Conservation (phyloP, 2,797 vertebrate genomes). For the Harpagifer antarcticus region DNA sequence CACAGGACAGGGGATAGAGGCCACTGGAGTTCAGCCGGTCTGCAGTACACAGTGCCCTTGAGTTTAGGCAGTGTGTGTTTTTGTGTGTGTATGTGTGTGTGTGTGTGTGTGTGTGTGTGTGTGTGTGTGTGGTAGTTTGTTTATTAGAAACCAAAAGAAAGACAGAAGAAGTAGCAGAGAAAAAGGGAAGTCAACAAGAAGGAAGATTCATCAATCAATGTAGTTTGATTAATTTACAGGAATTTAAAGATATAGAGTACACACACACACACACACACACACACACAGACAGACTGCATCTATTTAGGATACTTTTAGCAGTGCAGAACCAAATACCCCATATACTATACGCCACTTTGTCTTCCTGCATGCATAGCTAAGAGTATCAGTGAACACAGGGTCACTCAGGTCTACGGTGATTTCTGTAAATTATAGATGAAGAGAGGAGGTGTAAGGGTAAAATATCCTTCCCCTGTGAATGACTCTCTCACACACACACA, state of each 20-base stretch:
- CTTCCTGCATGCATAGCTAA: conserved; percentile 47
- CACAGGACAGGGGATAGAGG: conserved; percentile 57
- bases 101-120: not conserved
- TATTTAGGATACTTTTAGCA: conserved; percentile 17
- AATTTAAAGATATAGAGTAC: not conserved
- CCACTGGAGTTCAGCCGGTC: conserved; percentile 66
- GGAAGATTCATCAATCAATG: conserved; percentile 47
- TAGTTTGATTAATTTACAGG: conserved; percentile 34
- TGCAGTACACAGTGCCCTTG: conserved; percentile 68
- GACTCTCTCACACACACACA: conserved; percentile 14
- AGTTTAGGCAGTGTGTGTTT: conserved; percentile 41
- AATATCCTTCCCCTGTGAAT: conserved; percentile 77
- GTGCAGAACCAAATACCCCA: conserved; percentile 22
- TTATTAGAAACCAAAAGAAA: conserved; percentile 25
- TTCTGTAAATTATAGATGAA: conserved; percentile 85
- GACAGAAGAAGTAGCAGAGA: conserved; percentile 1
- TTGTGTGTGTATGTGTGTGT: no score
- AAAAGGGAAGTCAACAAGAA: conserved; percentile 36
- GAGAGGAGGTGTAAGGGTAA: conserved; percentile 73
- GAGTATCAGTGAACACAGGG: conserved; percentile 68
- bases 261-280: conserved; percentile 3
- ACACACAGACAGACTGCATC: conserved; percentile 4
- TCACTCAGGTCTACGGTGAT: conserved; percentile 68
- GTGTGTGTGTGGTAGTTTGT: conserved; percentile 32
- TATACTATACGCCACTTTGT: conserved; percentile 33